These are phyloP conservation scores for Sinotaia quadrata DNA, from an alignment of 2,888 invertebrate species.

Conservation along the genomic window DNA sequence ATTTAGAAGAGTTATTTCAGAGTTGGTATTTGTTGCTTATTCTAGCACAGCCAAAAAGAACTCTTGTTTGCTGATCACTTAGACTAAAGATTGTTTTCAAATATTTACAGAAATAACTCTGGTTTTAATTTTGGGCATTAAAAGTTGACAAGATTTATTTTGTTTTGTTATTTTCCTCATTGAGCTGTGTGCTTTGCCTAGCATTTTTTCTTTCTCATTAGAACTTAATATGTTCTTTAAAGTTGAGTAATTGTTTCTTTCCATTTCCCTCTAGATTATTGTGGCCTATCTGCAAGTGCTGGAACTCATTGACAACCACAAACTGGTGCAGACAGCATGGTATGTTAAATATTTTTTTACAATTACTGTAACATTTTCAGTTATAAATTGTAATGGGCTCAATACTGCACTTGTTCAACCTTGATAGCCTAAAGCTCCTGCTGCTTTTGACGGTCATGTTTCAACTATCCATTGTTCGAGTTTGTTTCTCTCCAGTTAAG, in stretches of 20 bases:
- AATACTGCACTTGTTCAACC: constrained; percentile 7
- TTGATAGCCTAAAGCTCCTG: not conserved
- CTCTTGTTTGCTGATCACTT: no score
- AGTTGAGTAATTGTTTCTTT: not conserved
- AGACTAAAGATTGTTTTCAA: no score
- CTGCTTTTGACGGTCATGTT: not conserved
- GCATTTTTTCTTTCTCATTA: no score
- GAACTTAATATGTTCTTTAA: no score
- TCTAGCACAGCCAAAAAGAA: no score
- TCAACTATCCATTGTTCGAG: not conserved
- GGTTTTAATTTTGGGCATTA: no score
- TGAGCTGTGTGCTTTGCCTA: no score
- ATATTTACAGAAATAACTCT: no score
- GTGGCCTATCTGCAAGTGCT: constrained; percentile 96
- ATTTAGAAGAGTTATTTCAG: no score
- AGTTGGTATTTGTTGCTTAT: no score
- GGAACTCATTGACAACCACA: constrained; percentile 88
- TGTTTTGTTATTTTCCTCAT: no score
- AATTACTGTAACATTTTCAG: not conserved
- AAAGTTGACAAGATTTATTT: no score
- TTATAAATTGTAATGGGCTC: not conserved
- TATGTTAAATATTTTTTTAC: constrained; percentile 61
- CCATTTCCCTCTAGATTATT: constrained; percentile 71
- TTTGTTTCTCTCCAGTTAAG: constrained; percentile 5
- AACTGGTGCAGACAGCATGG: constrained; percentile 97